phyloP scores from a whole-genome alignment of 2,113 vertebrate genomes.

The Petrocephalus microphthalmus region DNA sequence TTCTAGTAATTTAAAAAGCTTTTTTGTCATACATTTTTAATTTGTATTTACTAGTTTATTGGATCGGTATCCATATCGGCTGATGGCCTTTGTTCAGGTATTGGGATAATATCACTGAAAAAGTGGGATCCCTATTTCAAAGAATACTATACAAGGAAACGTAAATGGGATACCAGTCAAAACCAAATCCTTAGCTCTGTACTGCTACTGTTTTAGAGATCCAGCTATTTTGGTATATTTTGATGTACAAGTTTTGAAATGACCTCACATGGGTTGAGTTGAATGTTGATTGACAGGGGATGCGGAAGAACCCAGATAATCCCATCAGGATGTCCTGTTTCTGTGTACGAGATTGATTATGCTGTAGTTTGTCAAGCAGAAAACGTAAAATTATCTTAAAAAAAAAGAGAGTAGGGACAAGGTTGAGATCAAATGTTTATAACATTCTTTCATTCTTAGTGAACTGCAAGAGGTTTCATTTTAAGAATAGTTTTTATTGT shows the following conservation, averaged over 20 bases:
- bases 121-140: not conserved
- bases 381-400: not conserved
- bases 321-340: not conserved
- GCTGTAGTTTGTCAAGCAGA: not conserved
- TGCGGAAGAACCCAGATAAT: not conserved
- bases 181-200: not conserved
- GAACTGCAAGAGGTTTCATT: not conserved
- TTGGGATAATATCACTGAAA: too few species aligned
- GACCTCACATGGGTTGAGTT: not conserved
- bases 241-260: not conserved
- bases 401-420: not conserved
- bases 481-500: not conserved
- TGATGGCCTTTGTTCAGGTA: too few species aligned
- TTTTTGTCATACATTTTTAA: too few species aligned
- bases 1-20: too few species aligned
- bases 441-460: not conserved
- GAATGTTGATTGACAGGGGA: not conserved
- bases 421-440: not conserved
- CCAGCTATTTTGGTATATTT: not conserved
- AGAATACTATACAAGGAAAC: not conserved
- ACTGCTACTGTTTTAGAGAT: not conserved
- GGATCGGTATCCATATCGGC: too few species aligned
- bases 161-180: not conserved
- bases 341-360: not conserved
- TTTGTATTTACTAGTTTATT: too few species aligned